These are phyloP conservation scores for Drosophila watanabei DNA, from an alignment of 1,140 invertebrate genomes.

Conservation along the genomic window DNA sequence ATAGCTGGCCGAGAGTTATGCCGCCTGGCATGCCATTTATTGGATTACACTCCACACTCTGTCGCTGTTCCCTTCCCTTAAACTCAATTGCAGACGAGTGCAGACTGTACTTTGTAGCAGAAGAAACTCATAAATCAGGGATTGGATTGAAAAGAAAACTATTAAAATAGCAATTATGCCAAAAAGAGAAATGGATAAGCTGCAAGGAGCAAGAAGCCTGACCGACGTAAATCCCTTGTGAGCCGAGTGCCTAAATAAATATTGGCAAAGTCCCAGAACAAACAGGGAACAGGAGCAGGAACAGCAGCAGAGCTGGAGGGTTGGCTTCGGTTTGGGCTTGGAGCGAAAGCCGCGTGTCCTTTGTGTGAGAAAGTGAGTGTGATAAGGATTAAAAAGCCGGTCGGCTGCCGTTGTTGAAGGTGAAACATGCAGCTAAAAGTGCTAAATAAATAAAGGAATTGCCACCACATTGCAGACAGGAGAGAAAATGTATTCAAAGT, in stretches of 20 bases:
- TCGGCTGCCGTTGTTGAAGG: constrained; percentile 26
- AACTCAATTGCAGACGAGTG: constrained; percentile 52
- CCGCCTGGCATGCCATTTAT: constrained; percentile 72
- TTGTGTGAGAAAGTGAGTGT: constrained; percentile 40
- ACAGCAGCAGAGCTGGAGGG: background rate
- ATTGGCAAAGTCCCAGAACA: constrained; percentile 64
- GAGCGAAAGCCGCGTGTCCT: constrained; percentile 31
- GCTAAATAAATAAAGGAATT: constrained; percentile 75
- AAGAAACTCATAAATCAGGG: constrained; percentile 36
- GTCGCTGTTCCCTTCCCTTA: background rate
- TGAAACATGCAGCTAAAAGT: constrained; percentile 64
- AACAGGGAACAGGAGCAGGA: constrained; percentile 38
- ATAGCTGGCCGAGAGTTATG: constrained; percentile 70
- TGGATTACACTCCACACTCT: constrained; percentile 59
- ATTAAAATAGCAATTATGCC: constrained; percentile 76
- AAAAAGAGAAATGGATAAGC: constrained; percentile 40
- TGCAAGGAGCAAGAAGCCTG: constrained; percentile 14
- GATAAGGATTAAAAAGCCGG: constrained; percentile 80
- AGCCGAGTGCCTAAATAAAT: constrained; percentile 77
- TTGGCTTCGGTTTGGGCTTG: background rate
- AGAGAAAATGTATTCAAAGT: constrained; percentile 47
- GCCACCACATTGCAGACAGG: constrained; percentile 5
- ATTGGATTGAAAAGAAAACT: constrained; percentile 50
- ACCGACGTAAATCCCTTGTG: constrained; percentile 50
- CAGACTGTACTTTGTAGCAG: constrained; percentile 30